Evolutionary conservation across 2,113 vertebrate genomes (phyloP), one percentile per base, ranked within the genome.

Genomic region (Lophotis ruficrista): DNA sequence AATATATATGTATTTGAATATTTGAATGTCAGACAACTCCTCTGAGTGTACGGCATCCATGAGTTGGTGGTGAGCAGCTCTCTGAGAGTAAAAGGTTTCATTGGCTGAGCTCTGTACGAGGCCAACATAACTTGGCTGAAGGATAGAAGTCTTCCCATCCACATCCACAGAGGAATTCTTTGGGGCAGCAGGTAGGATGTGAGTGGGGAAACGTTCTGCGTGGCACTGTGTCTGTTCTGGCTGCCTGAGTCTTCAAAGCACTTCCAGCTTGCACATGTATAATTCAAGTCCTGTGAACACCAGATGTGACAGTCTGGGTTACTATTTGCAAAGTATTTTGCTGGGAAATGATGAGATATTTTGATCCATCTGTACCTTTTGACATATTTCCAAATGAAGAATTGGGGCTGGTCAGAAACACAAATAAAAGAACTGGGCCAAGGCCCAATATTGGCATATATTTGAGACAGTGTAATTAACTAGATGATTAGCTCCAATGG

Each of bases 251-350:
- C 87, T 65, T 53, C 65, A 41, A 80, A 91, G 65, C 70, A 25
- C 43, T 82, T 89, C 73, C 87, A 94, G 61, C 73, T 87, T 76
- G 65, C 61, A 25, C 54, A 96, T 93, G 65, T 82, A 85, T 96
- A 95, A 96, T 93, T 95, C 83, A 95, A 81, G 72, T 68, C 78
- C 84, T 85, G 72, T 20, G 77, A 82, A 75, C 31, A 79, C 30
- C 89, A 94, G 89, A 81, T 92, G 80, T 91, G 95, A 69, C 81
- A 82, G 73, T 18, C 83, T 89, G 72, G 65, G 58, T 84, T 84
- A 84, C 77, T 76, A 68, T 91, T 87, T 79, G 81, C 77, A 95
- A 95, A 83, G 77, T 50, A 71, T 94, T 94, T 94, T 83, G 82
- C 53, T 57, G 53, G 77, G 89, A 94, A 93, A 94, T 51, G 1